These are phyloP conservation scores for Bombus soroeensis DNA, from an alignment of 1,140 invertebrate genomes.

Conservation along the genomic window DNA sequence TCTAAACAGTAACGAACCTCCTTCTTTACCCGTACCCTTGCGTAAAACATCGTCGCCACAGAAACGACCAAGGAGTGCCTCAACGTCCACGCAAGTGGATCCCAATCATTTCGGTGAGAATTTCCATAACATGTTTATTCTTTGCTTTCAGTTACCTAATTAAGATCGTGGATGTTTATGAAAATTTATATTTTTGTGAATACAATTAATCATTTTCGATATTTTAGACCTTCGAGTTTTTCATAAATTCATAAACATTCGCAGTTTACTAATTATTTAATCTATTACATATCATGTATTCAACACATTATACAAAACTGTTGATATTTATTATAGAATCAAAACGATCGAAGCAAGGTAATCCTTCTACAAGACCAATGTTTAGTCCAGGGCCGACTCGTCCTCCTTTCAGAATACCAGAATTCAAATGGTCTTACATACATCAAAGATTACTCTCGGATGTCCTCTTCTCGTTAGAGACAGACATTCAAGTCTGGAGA, in stretches of 20 bases:
- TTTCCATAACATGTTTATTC: not conserved
- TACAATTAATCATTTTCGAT: no score
- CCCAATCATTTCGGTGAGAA: slow-evolving; percentile 90
- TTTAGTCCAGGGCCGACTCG: slow-evolving; percentile 97
- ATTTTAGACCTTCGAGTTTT: no score
- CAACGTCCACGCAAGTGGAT: slow-evolving; percentile 91
- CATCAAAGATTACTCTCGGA: slow-evolving; percentile 98
- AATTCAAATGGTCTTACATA: slow-evolving; percentile 99
- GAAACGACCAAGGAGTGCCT: slow-evolving; percentile 88
- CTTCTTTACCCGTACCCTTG: slow-evolving; percentile 76
- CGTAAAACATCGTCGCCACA: slow-evolving; percentile 82
- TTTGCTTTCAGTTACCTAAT: not conserved
- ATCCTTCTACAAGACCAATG: slow-evolving; percentile 89
- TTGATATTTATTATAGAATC: slow-evolving; percentile 72
- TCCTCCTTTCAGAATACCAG: slow-evolving; percentile 98
- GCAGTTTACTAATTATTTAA: no score
- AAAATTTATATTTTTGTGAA: no score
- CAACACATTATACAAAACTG: no score
- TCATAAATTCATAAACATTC: no score
- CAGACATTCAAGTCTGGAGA: slow-evolving; percentile 97
- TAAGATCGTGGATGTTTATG: not conserved
- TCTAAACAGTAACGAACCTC: slow-evolving; percentile 67
- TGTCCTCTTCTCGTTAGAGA: slow-evolving; percentile 98
- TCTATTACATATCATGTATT: no score
- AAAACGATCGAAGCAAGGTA: slow-evolving; percentile 84